Conservation (phyloP, 2,888 invertebrate species). For the Gastrophysa polygoni region DNA sequence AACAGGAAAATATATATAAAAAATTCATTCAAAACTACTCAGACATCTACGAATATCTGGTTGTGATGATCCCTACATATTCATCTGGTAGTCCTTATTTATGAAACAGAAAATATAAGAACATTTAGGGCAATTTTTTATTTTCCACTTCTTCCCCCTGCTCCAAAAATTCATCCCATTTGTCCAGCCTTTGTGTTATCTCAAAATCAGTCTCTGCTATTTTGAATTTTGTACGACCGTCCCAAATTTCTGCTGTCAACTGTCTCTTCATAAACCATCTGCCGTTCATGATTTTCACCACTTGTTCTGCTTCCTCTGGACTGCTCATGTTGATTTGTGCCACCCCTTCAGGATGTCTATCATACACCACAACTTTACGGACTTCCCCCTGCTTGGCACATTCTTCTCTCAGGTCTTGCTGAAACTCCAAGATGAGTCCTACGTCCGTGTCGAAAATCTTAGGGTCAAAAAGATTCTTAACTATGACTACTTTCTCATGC, state of each 20-base stretch:
- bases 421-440: constrained; percentile 85
- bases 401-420: constrained; percentile 88
- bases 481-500: constrained; percentile 88
- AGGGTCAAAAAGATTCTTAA: constrained; percentile 92
- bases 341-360: constrained; percentile 93
- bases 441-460: constrained; percentile 90
- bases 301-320: constrained; percentile 90
- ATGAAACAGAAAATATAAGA: too few species aligned
- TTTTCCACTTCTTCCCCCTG: constrained; percentile 56
- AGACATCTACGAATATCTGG: too few species aligned
- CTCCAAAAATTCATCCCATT: constrained; percentile 88
- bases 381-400: constrained; percentile 91
- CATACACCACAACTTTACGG: constrained; percentile 88
- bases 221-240: constrained; percentile 87
- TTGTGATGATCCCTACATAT: too few species aligned
- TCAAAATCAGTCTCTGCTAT: constrained; percentile 91
- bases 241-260: constrained; percentile 89
- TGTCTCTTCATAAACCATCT: constrained; percentile 88
- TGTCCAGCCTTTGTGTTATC: constrained; percentile 76
- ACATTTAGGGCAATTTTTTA: too few species aligned
- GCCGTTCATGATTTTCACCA: constrained; percentile 84
- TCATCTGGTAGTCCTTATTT: too few species aligned
- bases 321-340: constrained; percentile 90
- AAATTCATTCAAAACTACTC: too few species aligned
- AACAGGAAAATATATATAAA: too few species aligned